phyloP scores from a whole-genome alignment of 2,888 invertebrate genomes.

The Acleris holmiana region DNA sequence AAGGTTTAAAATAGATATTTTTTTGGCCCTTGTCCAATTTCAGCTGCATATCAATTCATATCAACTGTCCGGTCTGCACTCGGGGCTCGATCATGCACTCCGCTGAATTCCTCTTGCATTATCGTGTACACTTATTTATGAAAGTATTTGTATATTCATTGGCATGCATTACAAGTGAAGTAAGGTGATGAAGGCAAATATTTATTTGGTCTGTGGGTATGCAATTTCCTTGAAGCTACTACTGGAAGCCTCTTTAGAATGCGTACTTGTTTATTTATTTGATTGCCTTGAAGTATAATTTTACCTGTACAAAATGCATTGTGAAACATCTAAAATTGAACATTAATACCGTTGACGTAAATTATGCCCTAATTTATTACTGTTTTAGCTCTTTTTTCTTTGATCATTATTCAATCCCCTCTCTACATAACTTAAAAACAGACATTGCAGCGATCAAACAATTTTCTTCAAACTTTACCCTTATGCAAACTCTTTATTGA shows the following conservation, averaged over 20 bases:
- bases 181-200: constrained; percentile 43
- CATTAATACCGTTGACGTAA: neutral
- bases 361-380: neutral
- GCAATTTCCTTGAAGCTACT: constrained; percentile 27
- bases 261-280: constrained; percentile 1
- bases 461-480: too few relatives aligned
- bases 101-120: constrained; percentile 43
- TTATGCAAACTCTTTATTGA: too few relatives aligned
- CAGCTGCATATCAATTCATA: neutral
- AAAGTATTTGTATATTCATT: constrained; percentile 55
- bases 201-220: constrained; percentile 33
- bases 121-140: constrained; percentile 47
- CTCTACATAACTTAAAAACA: too few relatives aligned
- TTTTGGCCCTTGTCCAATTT: neutral
- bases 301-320: too few relatives aligned
- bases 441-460: too few relatives aligned
- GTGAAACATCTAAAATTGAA: too few relatives aligned
- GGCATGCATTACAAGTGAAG: constrained; percentile 49
- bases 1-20: too few relatives aligned
- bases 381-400: too few relatives aligned
- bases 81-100: constrained; percentile 8
- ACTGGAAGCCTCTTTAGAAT: constrained; percentile 2
- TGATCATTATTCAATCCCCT: too few relatives aligned
- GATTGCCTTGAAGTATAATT: neutral
- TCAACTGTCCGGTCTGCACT: constrained; percentile 15